phyloP scores from a whole-genome alignment of 2,113 vertebrate species.

The Nettapus auritus region DNA sequence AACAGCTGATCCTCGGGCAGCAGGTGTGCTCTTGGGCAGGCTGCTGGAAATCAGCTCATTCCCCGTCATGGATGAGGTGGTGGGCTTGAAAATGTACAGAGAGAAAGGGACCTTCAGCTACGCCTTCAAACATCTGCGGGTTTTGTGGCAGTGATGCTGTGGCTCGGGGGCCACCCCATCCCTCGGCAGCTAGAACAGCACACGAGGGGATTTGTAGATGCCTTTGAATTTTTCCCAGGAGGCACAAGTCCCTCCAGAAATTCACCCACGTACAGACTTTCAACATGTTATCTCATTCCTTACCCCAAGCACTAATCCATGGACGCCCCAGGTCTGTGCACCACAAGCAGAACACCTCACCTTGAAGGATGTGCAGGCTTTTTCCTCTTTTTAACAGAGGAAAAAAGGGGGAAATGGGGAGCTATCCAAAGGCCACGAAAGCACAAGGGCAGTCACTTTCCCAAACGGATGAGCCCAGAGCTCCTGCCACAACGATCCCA shows the following conservation, averaged over 20 bases:
- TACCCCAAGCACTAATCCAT: neutral
- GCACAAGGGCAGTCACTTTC: neutral
- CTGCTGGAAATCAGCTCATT: neutral
- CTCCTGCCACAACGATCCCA: neutral
- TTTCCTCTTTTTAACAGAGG: neutral
- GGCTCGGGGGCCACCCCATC: neutral
- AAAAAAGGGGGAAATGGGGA: neutral
- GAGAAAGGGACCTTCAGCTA: neutral
- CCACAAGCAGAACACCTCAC: neutral
- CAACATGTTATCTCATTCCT: neutral
- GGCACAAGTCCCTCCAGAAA: neutral
- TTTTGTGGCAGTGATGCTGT: neutral
- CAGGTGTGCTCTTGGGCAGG: accelerated
- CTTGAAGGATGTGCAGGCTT: neutral
- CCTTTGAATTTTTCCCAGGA: neutral
- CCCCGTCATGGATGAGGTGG: neutral
- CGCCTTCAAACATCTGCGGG: neutral
- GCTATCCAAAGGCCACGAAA: neutral
- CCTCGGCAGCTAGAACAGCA: neutral
- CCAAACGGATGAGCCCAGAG: neutral
- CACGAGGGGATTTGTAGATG: neutral
- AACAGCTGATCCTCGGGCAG: accelerated
- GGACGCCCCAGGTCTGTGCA: accelerated
- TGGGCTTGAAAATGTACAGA: neutral
- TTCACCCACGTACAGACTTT: neutral